Base-by-base conservation (phyloP, 2,797 vertebrate genomes). In the Poecilia velifera region DNA sequence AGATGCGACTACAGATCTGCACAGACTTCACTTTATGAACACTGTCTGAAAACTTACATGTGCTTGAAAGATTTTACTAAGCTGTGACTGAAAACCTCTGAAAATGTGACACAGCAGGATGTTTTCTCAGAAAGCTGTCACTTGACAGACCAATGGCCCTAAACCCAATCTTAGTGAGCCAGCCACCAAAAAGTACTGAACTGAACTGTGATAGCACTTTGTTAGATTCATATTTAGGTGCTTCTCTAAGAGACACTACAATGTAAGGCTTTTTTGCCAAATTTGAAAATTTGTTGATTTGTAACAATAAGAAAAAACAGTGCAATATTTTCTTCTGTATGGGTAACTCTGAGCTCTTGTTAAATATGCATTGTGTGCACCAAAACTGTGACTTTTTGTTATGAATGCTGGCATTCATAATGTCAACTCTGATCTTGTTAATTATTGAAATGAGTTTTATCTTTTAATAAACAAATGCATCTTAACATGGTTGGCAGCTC, bases 341-440 rank as follows among this genome's bases (percentile, higher is more conserved):
- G 31, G 3, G 62, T 1, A 75, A 41, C 25, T 74, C 13, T 73
- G 82, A 91, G 86, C 73, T 86, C 80, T 89, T 47, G 82, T 81
- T 78, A 7, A 45, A 77, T 28, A 16, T 70, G 57, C 73, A 47
- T 31, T 80, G 68, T 70, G 72, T 20, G 20, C 76, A 74, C 28
- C 10, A 80, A 1, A 87, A 73, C 81, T 89, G 77, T 89, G 79
- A 72, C n/a, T 77, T 88, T 16, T 73, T 82, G 28, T 79, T 82
- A 77, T 95, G 93, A 93, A 90, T 95, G 94, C 94, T 82, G 95
- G 95, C 94, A 73, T 95, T 94, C 92, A 90, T 88, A 31, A 79
- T n/a, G 72, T 73, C 77, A 81, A 66, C 7, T 39, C 18, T 36
- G 2, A 84, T 79, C 3, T 78, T 59, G 25, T 81, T 84, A 51